phyloP scores from a whole-genome alignment of 2,888 invertebrate genomes.

The Antheraea assamensis region DNA sequence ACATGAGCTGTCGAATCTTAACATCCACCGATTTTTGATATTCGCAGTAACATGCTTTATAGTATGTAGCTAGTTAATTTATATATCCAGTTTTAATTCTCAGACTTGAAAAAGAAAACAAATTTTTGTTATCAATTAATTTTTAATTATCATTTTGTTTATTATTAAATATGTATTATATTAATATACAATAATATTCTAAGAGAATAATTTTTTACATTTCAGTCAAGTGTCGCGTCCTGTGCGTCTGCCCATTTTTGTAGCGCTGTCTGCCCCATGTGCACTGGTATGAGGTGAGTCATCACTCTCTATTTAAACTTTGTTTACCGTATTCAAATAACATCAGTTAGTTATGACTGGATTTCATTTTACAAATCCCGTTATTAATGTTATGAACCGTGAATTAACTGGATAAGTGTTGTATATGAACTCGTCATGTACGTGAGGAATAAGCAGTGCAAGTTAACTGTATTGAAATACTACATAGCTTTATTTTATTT shows the following conservation, averaged over 20 bases:
- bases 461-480: neutral
- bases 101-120: neutral
- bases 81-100: neutral
- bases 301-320: slow-evolving; percentile 48
- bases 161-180: too few species aligned
- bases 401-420: slow-evolving; percentile 18
- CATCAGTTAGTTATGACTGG: slow-evolving; percentile 13
- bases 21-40: too few species aligned
- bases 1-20: too few species aligned
- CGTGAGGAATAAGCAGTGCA: neutral
- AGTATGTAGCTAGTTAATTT: neutral
- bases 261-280: slow-evolving; percentile 61
- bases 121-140: neutral
- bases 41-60: too few species aligned
- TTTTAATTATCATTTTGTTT: too few species aligned
- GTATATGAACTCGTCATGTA: slow-evolving; percentile 7
- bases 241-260: slow-evolving; percentile 53
- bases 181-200: neutral
- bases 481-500: neutral
- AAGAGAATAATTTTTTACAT: slow-evolving; percentile 33
- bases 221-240: slow-evolving; percentile 63
- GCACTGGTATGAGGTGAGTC: slow-evolving; percentile 78
- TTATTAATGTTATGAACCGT: slow-evolving; percentile 17
- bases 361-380: slow-evolving; percentile 19
- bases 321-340: slow-evolving; percentile 25